Conservation (phyloP, 2,888 invertebrate species). For the Gisinianus flammeolus region DNA sequence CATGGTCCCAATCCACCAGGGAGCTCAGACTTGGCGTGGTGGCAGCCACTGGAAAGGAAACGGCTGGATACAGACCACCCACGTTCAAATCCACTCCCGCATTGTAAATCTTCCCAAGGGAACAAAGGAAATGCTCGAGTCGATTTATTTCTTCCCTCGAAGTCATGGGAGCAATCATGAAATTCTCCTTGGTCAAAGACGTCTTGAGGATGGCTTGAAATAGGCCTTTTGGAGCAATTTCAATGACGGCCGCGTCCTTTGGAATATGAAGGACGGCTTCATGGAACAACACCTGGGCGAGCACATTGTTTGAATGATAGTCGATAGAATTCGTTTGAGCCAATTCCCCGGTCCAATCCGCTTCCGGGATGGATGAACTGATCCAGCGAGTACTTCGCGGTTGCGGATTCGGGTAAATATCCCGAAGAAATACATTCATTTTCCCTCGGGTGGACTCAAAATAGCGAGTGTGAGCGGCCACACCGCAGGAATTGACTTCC, state of each 20-base stretch:
- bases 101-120: slow-evolving; percentile 80
- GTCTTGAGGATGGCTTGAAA: slow-evolving; percentile 66
- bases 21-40: slow-evolving; percentile 85
- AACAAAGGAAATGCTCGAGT: slow-evolving; percentile 74
- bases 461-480: slow-evolving; percentile 51
- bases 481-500: slow-evolving; percentile 62
- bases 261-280: slow-evolving; percentile 65
- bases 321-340: background rate
- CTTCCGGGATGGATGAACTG: background rate
- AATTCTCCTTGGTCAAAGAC: slow-evolving; percentile 62
- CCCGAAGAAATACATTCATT: background rate
- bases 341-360: slow-evolving; percentile 60
- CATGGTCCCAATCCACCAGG: slow-evolving; percentile 86
- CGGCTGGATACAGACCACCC: slow-evolving; percentile 74
- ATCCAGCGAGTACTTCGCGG: background rate
- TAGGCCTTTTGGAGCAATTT: background rate
- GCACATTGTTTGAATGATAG: slow-evolving; percentile 9
- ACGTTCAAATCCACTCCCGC: slow-evolving; percentile 80
- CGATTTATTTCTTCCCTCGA: slow-evolving; percentile 73
- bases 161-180: background rate
- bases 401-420: background rate
- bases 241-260: slow-evolving; percentile 65
- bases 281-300: background rate
- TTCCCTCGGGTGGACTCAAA: background rate
- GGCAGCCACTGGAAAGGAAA: slow-evolving; percentile 81